Percentiles rank a stretch among this genome's conserved stretches.
Evolutionary conservation across 2,888 invertebrate genomes (phyloP).

Genomic region (Hylaea fasciaria): DNA sequence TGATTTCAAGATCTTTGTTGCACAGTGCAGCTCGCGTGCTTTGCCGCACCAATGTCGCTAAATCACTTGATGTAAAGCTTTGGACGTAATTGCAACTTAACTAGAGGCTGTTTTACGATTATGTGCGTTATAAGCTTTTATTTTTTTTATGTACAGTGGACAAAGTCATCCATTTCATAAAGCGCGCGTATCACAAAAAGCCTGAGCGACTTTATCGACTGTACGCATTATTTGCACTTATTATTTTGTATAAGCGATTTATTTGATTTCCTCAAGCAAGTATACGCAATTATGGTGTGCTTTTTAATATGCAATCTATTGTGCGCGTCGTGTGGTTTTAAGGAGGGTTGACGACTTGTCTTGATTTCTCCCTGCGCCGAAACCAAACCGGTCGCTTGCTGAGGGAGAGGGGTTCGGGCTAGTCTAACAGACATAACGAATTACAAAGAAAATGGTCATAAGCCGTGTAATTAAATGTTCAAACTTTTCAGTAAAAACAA

Average conservation of each 20-base stretch:
- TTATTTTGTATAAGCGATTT: conserved; percentile 2
- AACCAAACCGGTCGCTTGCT: too few relatives aligned
- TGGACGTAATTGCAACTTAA: too few relatives aligned
- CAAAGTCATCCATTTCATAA: neutral
- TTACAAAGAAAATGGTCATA: too few relatives aligned
- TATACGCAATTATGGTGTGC: neutral
- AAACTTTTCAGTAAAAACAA: too few relatives aligned
- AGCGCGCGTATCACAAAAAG: neutral
- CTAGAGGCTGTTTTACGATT: too few relatives aligned
- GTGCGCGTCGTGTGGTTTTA: neutral
- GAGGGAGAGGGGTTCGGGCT: too few relatives aligned
- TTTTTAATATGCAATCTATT: neutral
- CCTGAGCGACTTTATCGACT: neutral
- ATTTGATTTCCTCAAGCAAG: neutral
- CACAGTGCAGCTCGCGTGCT: neutral
- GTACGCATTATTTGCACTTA: neutral
- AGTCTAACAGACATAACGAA: too few relatives aligned
- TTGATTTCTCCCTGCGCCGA: neutral
- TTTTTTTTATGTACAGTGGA: neutral
- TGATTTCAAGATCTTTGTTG: neutral
- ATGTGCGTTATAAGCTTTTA: neutral
- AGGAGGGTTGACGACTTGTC: neutral
- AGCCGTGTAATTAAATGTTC: too few relatives aligned
- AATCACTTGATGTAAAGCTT: neutral
- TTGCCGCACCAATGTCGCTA: neutral